Percentiles rank a stretch among this genome's conserved stretches.
Evolutionary conservation across 1,140 invertebrate genomes (phyloP).

Genomic region (Chrysoperla carnea): DNA sequence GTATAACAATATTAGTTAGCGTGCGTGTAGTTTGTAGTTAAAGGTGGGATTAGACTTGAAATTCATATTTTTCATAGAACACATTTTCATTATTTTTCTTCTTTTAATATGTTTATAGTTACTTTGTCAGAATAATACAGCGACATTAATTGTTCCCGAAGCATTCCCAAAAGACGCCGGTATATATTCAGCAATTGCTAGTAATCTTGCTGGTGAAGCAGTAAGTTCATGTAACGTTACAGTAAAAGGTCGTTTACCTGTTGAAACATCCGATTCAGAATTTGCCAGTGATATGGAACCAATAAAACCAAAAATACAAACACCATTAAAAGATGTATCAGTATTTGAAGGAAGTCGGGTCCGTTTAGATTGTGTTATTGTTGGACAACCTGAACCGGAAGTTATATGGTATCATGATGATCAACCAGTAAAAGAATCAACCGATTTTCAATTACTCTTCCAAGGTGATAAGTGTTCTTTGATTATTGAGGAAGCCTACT

Average conservation of each 20-base stretch:
- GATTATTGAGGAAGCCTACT: constrained; percentile 51
- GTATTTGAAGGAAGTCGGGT: constrained; percentile 53
- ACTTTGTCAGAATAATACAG: constrained; percentile 19
- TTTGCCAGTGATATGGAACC: constrained; percentile 50
- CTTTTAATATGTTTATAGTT: too few species aligned
- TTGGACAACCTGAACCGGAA: constrained; percentile 71
- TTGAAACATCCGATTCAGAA: constrained; percentile 57
- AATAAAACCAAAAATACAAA: constrained; percentile 50
- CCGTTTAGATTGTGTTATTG: constrained; percentile 61
- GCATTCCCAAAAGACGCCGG: constrained; percentile 54
- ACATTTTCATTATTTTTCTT: too few species aligned
- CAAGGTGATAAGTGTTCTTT: constrained; percentile 67
- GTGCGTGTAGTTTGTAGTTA: too few species aligned
- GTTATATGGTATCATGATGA: constrained; percentile 80
- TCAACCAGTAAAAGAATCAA: constrained; percentile 66
- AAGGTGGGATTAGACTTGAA: too few species aligned
- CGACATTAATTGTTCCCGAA: constrained; percentile 45
- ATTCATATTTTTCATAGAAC: too few species aligned
- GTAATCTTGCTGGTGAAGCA: constrained; percentile 43
- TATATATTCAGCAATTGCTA: constrained; percentile 41
- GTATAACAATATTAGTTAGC: too few species aligned
- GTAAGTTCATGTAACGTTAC: constrained; percentile 42
- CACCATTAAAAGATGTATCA: constrained; percentile 46
- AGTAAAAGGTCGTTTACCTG: constrained; percentile 47
- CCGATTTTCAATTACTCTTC: constrained; percentile 62